phyloP scores from a whole-genome alignment of 2,888 invertebrate species.

The Dusona sp. region DNA sequence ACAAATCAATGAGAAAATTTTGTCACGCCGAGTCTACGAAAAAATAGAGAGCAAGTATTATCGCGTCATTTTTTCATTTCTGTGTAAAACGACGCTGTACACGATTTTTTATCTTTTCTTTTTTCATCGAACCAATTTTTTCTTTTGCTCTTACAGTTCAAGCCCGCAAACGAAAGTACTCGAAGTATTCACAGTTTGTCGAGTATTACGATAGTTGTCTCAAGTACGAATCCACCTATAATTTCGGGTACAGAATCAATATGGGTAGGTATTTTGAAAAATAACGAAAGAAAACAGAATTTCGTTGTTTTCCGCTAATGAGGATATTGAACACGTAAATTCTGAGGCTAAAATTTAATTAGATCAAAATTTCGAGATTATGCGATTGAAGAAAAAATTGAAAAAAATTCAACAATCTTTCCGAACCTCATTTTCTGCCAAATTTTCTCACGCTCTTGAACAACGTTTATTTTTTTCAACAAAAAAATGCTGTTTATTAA shows the following conservation, averaged over 20 bases:
- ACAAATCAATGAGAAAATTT: constrained; percentile 70
- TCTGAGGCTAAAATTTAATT: no score
- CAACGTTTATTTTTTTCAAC: neutral
- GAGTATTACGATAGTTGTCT: constrained; percentile 76
- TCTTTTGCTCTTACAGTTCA: constrained; percentile 68
- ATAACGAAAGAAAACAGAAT: neutral
- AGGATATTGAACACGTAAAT: neutral
- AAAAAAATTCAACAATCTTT: no score
- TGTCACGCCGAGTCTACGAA: constrained; percentile 67
- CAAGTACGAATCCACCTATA: constrained; percentile 69
- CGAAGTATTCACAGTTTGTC: constrained; percentile 54
- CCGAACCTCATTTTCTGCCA: no score
- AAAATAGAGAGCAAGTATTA: constrained; percentile 73
- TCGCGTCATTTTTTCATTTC: neutral
- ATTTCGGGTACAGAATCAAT: constrained; percentile 32
- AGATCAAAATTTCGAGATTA: neutral
- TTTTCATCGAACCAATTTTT: constrained; percentile 8
- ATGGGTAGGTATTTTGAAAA: constrained; percentile 32
- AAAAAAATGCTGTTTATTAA: no score
- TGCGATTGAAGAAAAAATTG: no score
- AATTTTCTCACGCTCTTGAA: neutral
- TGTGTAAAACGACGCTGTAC: neutral
- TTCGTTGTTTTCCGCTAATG: neutral
- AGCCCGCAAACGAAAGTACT: constrained; percentile 60
- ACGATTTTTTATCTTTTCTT: neutral